These are phyloP conservation scores for Megaceryle maxima DNA, from an alignment of 2,113 vertebrate genomes.

Conservation along the genomic window DNA sequence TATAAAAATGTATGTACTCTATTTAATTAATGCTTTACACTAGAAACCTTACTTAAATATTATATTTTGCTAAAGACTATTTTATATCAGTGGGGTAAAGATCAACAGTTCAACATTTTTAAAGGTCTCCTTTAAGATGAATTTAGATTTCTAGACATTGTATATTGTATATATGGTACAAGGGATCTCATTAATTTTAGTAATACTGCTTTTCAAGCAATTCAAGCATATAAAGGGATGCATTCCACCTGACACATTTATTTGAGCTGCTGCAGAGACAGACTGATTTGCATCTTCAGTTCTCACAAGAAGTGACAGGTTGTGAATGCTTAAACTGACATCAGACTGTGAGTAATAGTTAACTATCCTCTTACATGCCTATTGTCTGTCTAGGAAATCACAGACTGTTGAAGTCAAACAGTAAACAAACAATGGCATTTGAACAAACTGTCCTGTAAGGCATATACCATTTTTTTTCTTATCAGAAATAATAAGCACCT, in stretches of 20 bases:
- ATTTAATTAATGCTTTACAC: background rate
- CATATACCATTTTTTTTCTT: background rate
- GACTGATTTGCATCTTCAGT: conserved; percentile 1
- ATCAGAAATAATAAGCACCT: background rate
- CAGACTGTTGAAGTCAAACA: background rate
- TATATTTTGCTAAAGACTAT: background rate
- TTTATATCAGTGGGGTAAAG: background rate
- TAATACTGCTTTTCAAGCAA: background rate
- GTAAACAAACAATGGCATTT: conserved; percentile 1
- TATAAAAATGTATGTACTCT: background rate
- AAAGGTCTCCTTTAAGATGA: background rate
- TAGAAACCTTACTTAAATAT: background rate
- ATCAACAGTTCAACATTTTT: background rate
- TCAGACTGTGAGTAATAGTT: conserved; percentile 9
- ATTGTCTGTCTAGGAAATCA: conserved; percentile 9
- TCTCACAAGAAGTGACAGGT: conserved; percentile 16
- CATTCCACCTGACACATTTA: background rate
- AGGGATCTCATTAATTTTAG: background rate
- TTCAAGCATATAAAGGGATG: background rate
- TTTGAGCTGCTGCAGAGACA: background rate
- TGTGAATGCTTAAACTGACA: conserved; percentile 51
- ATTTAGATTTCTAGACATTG: background rate
- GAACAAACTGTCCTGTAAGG: background rate
- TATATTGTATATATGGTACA: background rate
- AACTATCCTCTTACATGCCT: background rate